Evolutionary conservation across 2,113 vertebrate species (phyloP).

Genomic region (Cygnus buccinator): DNA sequence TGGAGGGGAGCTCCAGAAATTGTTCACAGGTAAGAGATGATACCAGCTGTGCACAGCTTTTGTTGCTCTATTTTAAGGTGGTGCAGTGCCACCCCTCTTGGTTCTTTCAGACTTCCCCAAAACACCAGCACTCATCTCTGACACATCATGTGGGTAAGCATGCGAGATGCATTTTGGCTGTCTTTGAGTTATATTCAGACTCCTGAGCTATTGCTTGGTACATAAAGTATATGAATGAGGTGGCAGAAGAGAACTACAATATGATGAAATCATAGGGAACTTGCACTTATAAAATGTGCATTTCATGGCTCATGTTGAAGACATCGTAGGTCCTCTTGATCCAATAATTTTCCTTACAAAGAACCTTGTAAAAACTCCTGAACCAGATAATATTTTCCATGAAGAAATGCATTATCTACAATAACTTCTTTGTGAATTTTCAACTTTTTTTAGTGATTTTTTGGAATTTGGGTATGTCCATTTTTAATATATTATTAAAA

Average conservation of each 20-base stretch:
- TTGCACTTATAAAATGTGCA: neutral
- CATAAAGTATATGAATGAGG: neutral
- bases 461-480: neutral
- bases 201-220: neutral
- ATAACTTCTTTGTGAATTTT: neutral
- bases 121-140: neutral
- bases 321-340: neutral
- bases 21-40: neutral
- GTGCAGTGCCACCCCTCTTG: neutral
- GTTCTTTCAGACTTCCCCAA: neutral
- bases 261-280: neutral
- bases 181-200: accelerated
- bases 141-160: neutral
- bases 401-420: neutral
- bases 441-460: neutral
- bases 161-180: neutral
- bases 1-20: neutral
- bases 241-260: neutral
- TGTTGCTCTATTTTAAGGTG: neutral
- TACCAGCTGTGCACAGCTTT: neutral
- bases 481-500: neutral
- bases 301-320: neutral
- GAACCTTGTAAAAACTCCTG: neutral
- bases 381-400: neutral
- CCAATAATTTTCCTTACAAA: neutral